Percentiles rank a stretch among this genome's conserved stretches.
Evolutionary conservation across 1,140 invertebrate species (phyloP).

Genomic region (Apis florea): DNA sequence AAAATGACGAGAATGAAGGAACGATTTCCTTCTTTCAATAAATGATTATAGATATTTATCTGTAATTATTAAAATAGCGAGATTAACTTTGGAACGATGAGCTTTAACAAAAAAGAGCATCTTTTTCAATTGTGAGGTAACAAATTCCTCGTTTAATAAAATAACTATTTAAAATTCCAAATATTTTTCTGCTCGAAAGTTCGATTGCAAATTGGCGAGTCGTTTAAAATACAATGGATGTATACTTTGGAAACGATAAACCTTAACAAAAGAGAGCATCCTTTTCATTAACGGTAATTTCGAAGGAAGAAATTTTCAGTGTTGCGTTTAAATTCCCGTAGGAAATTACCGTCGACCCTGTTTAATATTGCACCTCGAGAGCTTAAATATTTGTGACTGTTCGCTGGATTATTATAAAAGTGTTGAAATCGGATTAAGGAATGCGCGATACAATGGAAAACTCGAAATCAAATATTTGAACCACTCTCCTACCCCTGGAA

Average conservation of each 20-base stretch:
- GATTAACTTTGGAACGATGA: too few relatives aligned
- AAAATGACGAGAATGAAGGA: too few relatives aligned
- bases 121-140: neutral
- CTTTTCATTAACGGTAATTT: neutral
- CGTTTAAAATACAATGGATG: neutral
- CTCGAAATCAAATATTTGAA: conserved; percentile 43
- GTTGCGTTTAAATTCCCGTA: neutral
- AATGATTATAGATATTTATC: too few relatives aligned
- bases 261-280: neutral
- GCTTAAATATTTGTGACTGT: neutral
- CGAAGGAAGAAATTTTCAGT: neutral
- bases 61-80: too few relatives aligned
- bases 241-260: too few relatives aligned
- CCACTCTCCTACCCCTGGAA: neutral
- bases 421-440: conserved; percentile 18
- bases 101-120: neutral
- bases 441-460: conserved; percentile 39
- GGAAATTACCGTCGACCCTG: neutral
- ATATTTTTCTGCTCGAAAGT: too few relatives aligned
- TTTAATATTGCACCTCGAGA: neutral
- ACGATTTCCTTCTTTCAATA: too few relatives aligned
- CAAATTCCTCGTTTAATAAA: too few relatives aligned
- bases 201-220: too few relatives aligned
- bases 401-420: neutral
- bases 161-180: too few relatives aligned